phyloP scores from a whole-genome alignment of 2,113 vertebrate species.

The Martes martes region DNA sequence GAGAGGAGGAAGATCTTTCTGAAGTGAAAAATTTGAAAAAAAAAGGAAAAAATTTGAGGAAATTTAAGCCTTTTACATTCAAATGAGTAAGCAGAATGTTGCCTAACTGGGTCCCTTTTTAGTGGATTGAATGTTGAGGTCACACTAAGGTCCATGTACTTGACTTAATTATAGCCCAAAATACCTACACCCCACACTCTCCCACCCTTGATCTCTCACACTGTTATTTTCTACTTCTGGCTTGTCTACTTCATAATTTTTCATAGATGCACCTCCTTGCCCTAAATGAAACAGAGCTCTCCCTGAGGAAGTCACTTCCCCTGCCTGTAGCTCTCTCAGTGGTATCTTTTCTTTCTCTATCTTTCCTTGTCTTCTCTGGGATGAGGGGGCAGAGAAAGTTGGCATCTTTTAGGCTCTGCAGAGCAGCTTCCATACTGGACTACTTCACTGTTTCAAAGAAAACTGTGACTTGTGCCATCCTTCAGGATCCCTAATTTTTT shows the following conservation, averaged over 20 bases:
- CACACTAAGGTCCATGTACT: not conserved
- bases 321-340: not conserved
- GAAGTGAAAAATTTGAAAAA: constrained; percentile 21
- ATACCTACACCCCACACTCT: not conserved
- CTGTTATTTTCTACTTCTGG: not conserved
- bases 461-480: not conserved
- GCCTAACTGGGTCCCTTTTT: not conserved
- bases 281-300: not conserved
- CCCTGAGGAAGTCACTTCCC: not conserved
- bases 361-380: not conserved
- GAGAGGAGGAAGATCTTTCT: not conserved
- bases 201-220: not conserved
- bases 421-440: not conserved
- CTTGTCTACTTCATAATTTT: not conserved
- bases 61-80: not conserved
- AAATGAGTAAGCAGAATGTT: not conserved
- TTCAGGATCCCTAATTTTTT: not conserved
- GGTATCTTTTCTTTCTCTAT: not conserved
- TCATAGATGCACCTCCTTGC: not conserved
- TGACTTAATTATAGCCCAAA: not conserved
- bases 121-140: not conserved
- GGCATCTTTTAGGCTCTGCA: not conserved
- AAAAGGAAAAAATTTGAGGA: not conserved
- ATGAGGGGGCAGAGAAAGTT: not conserved
- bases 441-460: not conserved